Evolutionary conservation across 2,113 vertebrate genomes (phyloP).

Genomic region (Camelus bactrianus): DNA sequence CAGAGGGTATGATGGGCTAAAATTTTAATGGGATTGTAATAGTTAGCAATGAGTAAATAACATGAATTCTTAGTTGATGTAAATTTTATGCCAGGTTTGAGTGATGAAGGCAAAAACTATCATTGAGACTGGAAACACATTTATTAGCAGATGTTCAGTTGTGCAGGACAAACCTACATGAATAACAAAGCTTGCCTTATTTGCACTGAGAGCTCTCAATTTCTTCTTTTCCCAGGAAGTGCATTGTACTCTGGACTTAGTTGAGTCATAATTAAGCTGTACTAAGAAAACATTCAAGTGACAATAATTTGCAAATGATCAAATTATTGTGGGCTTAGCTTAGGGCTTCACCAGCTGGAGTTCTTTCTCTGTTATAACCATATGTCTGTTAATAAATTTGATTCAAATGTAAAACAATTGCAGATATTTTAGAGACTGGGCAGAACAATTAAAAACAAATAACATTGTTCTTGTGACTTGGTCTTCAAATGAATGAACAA

Average conservation of each 20-base stretch:
- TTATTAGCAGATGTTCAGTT: constrained; percentile 87
- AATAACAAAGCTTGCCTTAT: constrained; percentile 78
- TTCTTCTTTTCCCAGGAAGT: constrained; percentile 81
- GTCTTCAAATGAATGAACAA: constrained; percentile 65
- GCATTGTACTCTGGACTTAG: constrained; percentile 74
- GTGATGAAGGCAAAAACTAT: constrained; percentile 83
- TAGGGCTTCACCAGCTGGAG: constrained; percentile 81
- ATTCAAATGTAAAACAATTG: constrained; percentile 75
- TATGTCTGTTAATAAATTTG: constrained; percentile 84
- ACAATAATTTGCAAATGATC: constrained; percentile 84
- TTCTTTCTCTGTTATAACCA: constrained; percentile 80
- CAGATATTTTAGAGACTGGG: constrained; percentile 65
- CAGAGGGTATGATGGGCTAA: constrained; percentile 76
- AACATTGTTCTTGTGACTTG: constrained; percentile 58
- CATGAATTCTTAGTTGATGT: constrained; percentile 80
- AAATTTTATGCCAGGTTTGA: constrained; percentile 81
- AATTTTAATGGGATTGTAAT: constrained; percentile 84
- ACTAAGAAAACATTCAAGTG: constrained; percentile 83
- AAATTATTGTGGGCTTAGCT: constrained; percentile 84
- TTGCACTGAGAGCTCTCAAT: constrained; percentile 78
- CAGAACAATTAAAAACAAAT: constrained; percentile 71
- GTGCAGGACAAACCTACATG: constrained; percentile 80
- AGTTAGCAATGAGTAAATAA: constrained; percentile 84
- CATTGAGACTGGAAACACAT: constrained; percentile 83
- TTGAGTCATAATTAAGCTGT: constrained; percentile 86